Base-by-base conservation (phyloP, 1,140 invertebrate genomes). In the Drosophila pandora region DNA sequence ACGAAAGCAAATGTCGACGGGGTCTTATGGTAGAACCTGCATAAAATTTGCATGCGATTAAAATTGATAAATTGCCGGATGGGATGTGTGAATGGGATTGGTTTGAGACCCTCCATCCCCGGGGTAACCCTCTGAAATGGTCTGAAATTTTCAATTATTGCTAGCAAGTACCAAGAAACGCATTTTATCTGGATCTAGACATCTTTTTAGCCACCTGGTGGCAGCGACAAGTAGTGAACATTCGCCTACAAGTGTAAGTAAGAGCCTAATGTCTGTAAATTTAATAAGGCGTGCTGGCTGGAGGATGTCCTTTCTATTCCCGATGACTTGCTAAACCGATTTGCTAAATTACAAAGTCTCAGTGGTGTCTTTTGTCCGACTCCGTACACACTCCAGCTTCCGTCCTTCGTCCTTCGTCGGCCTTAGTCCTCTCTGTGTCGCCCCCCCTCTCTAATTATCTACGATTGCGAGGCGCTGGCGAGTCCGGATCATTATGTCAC, bases 21-120 rank as follows among this genome's bases (percentile, higher is more conserved):
- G 65, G 64, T 45, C 65, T 57, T 69, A 74, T 69, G 62, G 62
- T 56, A 64, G 10, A 65, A 64, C 64, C 76, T 83, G 80, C 71
- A 83, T 83, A 84, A 84, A 83, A 83, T 83, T 83, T 72, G 76
- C 80, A 83, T 83, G 67, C 61, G 71, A 83, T 83, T 83, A 84
- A 76, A 76, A 83, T 79, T 83, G 79, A 82, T 82, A 82, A 82
- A 83, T 80, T 62, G 69, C 48, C 58, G 43, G 43, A 17, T 4
- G 2, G 23, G 57, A 47, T 55, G 62, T 49, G 71, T 68, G 73
- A 69, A 57, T 67, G 62, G 52, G 52, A 63, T 54, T 69, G 47
- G 41, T 17, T 22, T 5, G 25, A 17, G 25, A 28, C 2, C n/a
- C 39, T 22, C 43, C 0, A 12, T n/a, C 9, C 0, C 21, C 23